Evolutionary conservation across 2,113 vertebrate genomes (phyloP).

Genomic region (Nothobranchius furzeri): DNA sequence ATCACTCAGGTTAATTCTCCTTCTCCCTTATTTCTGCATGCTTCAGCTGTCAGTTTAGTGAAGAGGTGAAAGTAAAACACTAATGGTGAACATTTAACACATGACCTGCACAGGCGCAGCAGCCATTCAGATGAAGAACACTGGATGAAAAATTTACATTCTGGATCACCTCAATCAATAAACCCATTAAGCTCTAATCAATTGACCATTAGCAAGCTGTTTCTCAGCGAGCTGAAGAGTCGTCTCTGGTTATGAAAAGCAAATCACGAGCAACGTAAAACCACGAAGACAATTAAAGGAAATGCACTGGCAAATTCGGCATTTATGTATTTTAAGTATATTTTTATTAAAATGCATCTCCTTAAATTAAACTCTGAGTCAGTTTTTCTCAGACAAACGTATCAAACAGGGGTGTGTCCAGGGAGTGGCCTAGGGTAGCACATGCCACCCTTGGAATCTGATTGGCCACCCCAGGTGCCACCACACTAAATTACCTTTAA

Average conservation of each 20-base stretch:
- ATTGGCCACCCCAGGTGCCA: too few species aligned
- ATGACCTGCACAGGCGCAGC: slow-evolving; percentile 51
- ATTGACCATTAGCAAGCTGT: slow-evolving; percentile 75
- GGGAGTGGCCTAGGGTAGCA: too few species aligned
- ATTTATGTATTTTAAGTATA: background rate
- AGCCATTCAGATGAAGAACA: slow-evolving; percentile 55
- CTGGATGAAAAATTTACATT: slow-evolving; percentile 68
- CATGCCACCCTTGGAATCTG: too few species aligned
- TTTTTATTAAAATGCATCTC: too few species aligned
- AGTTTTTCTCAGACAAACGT: too few species aligned
- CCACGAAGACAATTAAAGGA: slow-evolving; percentile 32
- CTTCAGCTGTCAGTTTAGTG: slow-evolving; percentile 42
- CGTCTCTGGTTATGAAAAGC: slow-evolving; percentile 18
- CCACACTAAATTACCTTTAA: too few species aligned
- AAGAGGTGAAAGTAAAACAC: slow-evolving; percentile 42
- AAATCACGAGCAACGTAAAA: slow-evolving; percentile 26
- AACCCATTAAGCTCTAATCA: slow-evolving; percentile 75
- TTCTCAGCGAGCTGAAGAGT: slow-evolving; percentile 53
- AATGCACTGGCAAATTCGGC: slow-evolving; percentile 16
- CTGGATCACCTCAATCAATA: slow-evolving; percentile 71
- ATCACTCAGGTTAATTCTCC: slow-evolving; percentile 53
- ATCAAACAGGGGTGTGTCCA: too few species aligned
- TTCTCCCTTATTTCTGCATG: slow-evolving; percentile 24
- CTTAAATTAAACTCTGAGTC: too few species aligned
- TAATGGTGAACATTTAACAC: slow-evolving; percentile 71